phyloP scores from a whole-genome alignment of 2,888 invertebrate species.

The Gymnosoma rotundatum region DNA sequence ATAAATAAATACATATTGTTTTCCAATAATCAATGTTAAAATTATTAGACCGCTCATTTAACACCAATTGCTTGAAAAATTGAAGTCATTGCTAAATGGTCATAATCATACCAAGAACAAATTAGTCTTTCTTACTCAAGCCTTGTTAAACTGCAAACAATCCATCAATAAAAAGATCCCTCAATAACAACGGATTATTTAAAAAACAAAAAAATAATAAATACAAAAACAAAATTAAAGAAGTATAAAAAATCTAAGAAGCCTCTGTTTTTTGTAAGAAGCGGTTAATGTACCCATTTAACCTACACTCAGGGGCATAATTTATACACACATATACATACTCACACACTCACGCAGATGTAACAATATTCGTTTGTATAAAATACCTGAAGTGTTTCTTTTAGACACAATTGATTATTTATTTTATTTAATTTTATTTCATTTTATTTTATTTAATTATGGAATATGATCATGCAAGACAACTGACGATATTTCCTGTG shows the following conservation, averaged over 20 bases:
- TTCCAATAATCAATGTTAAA: slow-evolving; percentile 63
- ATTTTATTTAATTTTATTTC: slow-evolving; percentile 49
- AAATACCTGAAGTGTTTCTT: slow-evolving; percentile 25
- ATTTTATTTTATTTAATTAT: slow-evolving; percentile 62
- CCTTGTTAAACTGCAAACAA: slow-evolving; percentile 21
- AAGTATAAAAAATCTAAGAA: slow-evolving; percentile 53
- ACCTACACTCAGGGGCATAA: slow-evolving; percentile 68
- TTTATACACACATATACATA: slow-evolving; percentile 20
- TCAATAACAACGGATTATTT: slow-evolving; percentile 49
- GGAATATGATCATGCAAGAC: slow-evolving; percentile 70
- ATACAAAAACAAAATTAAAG: background rate
- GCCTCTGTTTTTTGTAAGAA: slow-evolving; percentile 38
- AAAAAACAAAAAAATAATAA: background rate
- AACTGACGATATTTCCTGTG: slow-evolving; percentile 68
- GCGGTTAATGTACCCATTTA: slow-evolving; percentile 70
- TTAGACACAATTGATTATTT: slow-evolving; percentile 66
- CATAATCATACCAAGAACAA: slow-evolving; percentile 24
- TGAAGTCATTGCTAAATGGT: slow-evolving; percentile 70
- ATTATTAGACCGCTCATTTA: slow-evolving; percentile 69
- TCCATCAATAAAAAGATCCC: slow-evolving; percentile 61
- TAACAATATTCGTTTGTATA: background rate
- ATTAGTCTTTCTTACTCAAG: slow-evolving; percentile 2
- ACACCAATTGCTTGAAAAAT: slow-evolving; percentile 62
- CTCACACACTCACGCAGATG: background rate
- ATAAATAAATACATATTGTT: slow-evolving; percentile 6